phyloP scores from a whole-genome alignment of 1,140 invertebrate genomes.

The Pantala flavescens region DNA sequence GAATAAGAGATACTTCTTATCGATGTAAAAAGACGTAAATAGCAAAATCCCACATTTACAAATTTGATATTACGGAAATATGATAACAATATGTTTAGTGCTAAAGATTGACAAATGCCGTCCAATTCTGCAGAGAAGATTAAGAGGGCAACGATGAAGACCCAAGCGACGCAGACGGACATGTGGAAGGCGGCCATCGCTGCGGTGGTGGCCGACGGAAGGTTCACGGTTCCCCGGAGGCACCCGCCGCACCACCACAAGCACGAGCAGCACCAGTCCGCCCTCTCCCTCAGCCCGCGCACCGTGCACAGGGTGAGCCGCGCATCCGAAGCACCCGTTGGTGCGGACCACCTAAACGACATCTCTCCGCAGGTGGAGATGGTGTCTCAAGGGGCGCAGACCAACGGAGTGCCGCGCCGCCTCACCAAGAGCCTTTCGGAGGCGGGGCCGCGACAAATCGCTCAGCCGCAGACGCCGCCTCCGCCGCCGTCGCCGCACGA shows the following conservation, averaged over 20 bases:
- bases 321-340: too few relatives aligned
- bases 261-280: constrained; percentile 52
- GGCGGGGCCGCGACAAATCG: constrained; percentile 42
- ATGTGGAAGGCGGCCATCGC: constrained; percentile 33
- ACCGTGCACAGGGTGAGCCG: constrained; percentile 38
- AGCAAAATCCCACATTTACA: too few relatives aligned
- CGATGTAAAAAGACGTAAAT: too few relatives aligned
- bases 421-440: constrained; percentile 76
- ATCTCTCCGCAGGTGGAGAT: constrained; percentile 60
- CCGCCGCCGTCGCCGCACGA: constrained; percentile 44
- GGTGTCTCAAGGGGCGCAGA: constrained; percentile 80
- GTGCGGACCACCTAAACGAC: too few relatives aligned
- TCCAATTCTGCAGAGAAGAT: constrained; percentile 65
- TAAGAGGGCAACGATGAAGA: constrained; percentile 76
- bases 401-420: constrained; percentile 64
- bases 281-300: constrained; percentile 64
- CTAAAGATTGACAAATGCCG: too few relatives aligned
- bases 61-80: too few relatives aligned
- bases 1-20: too few relatives aligned
- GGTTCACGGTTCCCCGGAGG: not conserved
- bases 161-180: constrained; percentile 87
- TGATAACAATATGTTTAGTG: too few relatives aligned
- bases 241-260: not conserved
- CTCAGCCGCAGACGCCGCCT: constrained; percentile 22
- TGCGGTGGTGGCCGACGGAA: not conserved